Evolutionary conservation across 2,888 invertebrate species (phyloP).

Genomic region (Strigamia maritima): DNA sequence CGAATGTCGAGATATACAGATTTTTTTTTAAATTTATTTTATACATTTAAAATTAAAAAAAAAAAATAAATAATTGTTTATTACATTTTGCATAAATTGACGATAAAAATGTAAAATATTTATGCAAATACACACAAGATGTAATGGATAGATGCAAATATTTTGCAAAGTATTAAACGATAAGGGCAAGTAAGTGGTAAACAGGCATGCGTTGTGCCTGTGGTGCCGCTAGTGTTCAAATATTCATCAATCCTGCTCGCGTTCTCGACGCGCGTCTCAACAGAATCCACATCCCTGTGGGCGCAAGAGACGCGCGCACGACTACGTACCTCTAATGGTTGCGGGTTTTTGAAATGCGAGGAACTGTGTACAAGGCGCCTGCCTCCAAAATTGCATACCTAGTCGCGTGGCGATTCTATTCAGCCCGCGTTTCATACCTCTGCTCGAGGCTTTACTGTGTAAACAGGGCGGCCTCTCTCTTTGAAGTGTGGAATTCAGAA

Average conservation of each 20-base stretch:
- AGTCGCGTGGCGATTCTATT: constrained; percentile 13
- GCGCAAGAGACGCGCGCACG: neutral
- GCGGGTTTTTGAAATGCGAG: neutral
- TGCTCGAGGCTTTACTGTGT: neutral
- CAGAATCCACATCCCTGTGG: constrained; percentile 1
- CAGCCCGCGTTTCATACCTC: neutral
- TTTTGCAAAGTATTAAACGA: constrained; percentile 1
- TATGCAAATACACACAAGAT: neutral
- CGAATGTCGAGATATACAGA: neutral
- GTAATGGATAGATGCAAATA: constrained; percentile 1
- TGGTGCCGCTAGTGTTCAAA: constrained; percentile 16
- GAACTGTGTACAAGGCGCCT: neutral
- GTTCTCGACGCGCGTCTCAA: neutral
- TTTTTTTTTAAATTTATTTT: too few species aligned
- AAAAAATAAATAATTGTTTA: neutral
- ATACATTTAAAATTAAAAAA: neutral
- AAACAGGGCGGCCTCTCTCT: neutral
- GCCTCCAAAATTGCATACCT: constrained; percentile 7
- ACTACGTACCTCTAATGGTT: neutral
- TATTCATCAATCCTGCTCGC: constrained; percentile 12
- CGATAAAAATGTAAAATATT: neutral
- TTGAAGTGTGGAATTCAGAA: neutral
- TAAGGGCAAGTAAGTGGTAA: neutral
- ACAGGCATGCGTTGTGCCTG: constrained; percentile 1
- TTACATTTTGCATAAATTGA: neutral